Base-by-base conservation (phyloP, 2,797 vertebrate species). In the Mergus octosetaceus region DNA sequence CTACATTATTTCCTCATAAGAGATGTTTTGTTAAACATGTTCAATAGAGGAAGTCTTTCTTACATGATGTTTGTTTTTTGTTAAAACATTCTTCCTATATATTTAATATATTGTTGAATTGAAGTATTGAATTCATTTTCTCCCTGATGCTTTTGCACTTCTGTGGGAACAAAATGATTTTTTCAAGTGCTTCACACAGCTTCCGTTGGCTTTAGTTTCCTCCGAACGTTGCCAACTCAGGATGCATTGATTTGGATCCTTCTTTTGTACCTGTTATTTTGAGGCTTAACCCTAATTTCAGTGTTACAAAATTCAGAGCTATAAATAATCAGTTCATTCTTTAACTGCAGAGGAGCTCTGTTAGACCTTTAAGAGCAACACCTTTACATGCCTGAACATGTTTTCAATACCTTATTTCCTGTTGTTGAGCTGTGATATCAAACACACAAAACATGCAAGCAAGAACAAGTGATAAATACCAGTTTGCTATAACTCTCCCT, bases 121-220 rank as follows among this genome's bases (percentile, higher is more conserved):
- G 12, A 90, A 87, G 65, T 56, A 80, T 25, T 80, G 71, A 90
- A 93, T 95, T 85, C 47, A 77, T 93, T 87, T 80, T 80, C 57
- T 95, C 41, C 61, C 54, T 69, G 30, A 92, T 66, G 69, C 51
- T 87, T 95, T 75, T 89, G 65, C 76, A 85, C 56, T 94, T 94
- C 89, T 94, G 78, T 95, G 92, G 88, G 86, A 95, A 95, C 91
- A 94, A 96, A 89, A 80, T 16, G 17, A 89, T 96, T 95, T 96
- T 91, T 96, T 80, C 75, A 96, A 94, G 86, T 78, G 81, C 75
- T 66, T 96, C 93, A 80, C 94, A 93, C 38, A 92, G 94, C 87
- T 95, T 96, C 94, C 80, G 47, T 86, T 96, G 93, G 92, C 96
- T 94, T 84, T 70, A 88, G 79, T 84, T 94, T 73, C 85, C 78